A percentile compares a stretch with the other conserved stretches of the same genome.
Conservation (phyloP, 2,113 vertebrate species). For the Rhinoptilus africanus region DNA sequence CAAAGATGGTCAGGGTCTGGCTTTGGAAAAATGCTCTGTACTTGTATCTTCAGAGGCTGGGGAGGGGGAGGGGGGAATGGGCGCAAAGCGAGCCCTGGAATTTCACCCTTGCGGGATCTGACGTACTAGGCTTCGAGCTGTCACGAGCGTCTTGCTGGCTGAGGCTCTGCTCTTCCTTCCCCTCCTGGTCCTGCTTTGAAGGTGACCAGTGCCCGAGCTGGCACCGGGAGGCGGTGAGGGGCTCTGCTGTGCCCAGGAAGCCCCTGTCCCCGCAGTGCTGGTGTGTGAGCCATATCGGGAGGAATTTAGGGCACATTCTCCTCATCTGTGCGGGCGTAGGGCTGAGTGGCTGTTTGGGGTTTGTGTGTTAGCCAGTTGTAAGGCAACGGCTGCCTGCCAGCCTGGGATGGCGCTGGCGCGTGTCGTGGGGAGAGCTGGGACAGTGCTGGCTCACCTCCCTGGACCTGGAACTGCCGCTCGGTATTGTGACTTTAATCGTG, state of each 20-base stretch:
- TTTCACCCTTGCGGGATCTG: background rate
- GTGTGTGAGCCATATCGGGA: accelerated
- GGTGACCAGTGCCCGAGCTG: accelerated
- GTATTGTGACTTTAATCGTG: background rate
- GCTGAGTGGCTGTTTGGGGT: background rate
- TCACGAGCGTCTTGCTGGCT: background rate
- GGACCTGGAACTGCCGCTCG: background rate
- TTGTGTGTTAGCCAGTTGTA: background rate
- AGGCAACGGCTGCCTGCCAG: background rate
- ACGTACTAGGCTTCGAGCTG: background rate
- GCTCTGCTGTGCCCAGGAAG: background rate
- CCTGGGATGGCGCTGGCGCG: background rate
- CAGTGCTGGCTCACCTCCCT: background rate
- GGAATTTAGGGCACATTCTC: background rate
- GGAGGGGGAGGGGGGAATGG: background rate
- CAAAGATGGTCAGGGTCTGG: conserved; percentile 11
- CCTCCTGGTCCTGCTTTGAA: background rate
- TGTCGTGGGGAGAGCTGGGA: background rate
- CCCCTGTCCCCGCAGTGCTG: background rate
- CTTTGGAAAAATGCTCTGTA: conserved; percentile 23
- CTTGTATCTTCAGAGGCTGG: background rate
- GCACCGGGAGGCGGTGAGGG: accelerated
- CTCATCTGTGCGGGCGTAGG: accelerated
- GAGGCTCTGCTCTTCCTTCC: background rate
- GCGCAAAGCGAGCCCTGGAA: background rate